Conservation (phyloP, 2,113 vertebrate genomes). For the Ammodytes marinus region DNA sequence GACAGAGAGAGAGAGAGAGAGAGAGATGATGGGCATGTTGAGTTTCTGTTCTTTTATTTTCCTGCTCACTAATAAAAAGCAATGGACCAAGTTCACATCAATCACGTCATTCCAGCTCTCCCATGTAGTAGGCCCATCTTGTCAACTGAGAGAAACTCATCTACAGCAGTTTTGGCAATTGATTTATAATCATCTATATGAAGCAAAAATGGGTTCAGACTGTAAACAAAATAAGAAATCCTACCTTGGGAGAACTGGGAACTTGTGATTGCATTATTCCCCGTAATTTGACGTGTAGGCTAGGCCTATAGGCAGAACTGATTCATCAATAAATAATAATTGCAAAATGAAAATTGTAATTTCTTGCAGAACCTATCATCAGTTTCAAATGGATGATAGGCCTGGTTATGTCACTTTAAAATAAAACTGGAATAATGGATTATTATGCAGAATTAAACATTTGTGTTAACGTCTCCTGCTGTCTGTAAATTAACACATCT, state of each 20-base stretch:
- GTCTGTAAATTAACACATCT: neutral
- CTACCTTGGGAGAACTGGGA: neutral
- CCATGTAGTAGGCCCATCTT: neutral
- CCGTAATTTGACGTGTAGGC: neutral
- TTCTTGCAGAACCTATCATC: neutral
- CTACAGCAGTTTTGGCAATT: neutral
- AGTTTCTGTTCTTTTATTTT: conserved; percentile 31
- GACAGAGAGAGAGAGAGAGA: neutral
- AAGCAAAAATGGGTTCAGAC: neutral
- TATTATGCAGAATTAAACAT: neutral
- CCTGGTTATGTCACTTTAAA: neutral
- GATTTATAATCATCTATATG: neutral
- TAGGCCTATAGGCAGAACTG: too few species aligned
- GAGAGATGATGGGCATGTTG: conserved; percentile 6
- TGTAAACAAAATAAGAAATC: neutral
- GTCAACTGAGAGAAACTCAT: neutral
- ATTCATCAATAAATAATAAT: neutral
- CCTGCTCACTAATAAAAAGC: conserved; percentile 26
- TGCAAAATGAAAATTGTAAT: neutral
- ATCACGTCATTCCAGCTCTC: neutral
- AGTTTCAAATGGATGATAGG: neutral
- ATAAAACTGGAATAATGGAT: neutral
- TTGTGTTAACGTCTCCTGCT: neutral
- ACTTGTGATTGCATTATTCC: neutral
- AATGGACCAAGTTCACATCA: conserved; percentile 4